Conservation (phyloP, 2,888 invertebrate genomes). For the Aleiodes testaceus region DNA sequence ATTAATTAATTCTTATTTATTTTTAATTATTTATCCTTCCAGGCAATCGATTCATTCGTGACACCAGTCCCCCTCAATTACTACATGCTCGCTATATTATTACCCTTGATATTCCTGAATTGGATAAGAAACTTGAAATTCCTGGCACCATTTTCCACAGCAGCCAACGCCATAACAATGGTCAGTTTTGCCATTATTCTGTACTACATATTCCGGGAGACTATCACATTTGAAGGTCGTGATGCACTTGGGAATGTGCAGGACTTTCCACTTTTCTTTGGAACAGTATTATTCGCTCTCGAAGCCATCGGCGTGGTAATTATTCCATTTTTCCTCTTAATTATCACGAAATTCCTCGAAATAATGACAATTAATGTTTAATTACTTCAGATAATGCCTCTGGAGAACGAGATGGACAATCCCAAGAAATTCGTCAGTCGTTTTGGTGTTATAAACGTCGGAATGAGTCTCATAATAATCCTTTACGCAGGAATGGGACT, state of each 20-base stretch:
- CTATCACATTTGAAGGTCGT: constrained; percentile 79
- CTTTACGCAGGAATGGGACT: constrained; percentile 93
- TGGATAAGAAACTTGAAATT: constrained; percentile 89
- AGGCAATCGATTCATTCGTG: constrained; percentile 73
- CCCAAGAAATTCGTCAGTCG: constrained; percentile 86
- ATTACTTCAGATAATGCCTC: constrained; percentile 85
- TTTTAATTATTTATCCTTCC: constrained; percentile 58
- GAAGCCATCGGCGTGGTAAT: constrained; percentile 95
- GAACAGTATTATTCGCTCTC: constrained; percentile 95
- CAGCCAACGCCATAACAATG: constrained; percentile 90
- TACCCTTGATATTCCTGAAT: constrained; percentile 85
- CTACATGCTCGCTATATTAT: constrained; percentile 78
- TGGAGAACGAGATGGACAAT: constrained; percentile 95
- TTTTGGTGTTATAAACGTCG: constrained; percentile 88
- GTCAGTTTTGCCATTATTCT: constrained; percentile 89
- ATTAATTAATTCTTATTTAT: no score
- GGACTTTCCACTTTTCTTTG: constrained; percentile 93
- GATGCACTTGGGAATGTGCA: constrained; percentile 78
- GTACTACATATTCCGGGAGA: constrained; percentile 86
- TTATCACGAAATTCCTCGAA: background rate
- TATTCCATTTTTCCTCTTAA: constrained; percentile 51
- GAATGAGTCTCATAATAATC: constrained; percentile 86
- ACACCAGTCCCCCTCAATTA: constrained; percentile 75
- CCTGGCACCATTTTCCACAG: constrained; percentile 90
- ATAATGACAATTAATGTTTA: background rate